A percentile compares a stretch with the other conserved stretches of the same genome.
Conservation (phyloP, 2,888 invertebrate genomes). For the Noctua fimbriata region DNA sequence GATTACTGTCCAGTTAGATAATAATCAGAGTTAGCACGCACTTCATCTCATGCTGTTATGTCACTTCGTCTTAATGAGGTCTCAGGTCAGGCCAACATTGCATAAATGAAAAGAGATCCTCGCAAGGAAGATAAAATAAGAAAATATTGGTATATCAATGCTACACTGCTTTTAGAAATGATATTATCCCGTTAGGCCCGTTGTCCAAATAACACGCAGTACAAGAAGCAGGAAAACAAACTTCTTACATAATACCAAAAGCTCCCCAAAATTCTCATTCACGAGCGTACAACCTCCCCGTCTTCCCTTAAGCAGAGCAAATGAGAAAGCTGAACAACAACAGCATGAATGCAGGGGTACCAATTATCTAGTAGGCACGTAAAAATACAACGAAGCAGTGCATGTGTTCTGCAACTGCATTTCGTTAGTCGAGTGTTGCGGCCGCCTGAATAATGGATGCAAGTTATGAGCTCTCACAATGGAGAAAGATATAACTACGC, state of each 20-base stretch:
- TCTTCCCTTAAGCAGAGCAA: constrained; percentile 32
- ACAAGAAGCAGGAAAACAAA: constrained; percentile 3
- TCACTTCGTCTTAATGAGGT: neutral
- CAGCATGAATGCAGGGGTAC: constrained; percentile 38
- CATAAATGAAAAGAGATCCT: neutral
- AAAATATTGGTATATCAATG: neutral
- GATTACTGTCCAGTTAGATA: constrained; percentile 22
- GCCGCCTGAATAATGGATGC: constrained; percentile 60
- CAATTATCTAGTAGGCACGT: constrained; percentile 41
- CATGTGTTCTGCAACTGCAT: constrained; percentile 50
- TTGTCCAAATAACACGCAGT: neutral
- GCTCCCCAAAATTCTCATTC: constrained; percentile 22
- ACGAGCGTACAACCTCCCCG: constrained; percentile 1
- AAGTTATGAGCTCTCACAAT: constrained; percentile 60
- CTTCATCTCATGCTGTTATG: constrained; percentile 2
- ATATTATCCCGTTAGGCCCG: neutral
- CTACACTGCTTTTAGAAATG: neutral
- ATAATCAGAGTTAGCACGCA: constrained; percentile 27
- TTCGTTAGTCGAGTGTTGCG: constrained; percentile 46
- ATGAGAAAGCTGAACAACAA: constrained; percentile 45
- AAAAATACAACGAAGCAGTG: constrained; percentile 44
- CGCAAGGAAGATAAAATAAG: neutral
- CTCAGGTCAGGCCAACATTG: constrained; percentile 3
- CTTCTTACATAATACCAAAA: constrained; percentile 22
- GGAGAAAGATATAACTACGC: constrained; percentile 36